phyloP scores from a whole-genome alignment of 1,140 invertebrate genomes.

The Drosophila baimaii region DNA sequence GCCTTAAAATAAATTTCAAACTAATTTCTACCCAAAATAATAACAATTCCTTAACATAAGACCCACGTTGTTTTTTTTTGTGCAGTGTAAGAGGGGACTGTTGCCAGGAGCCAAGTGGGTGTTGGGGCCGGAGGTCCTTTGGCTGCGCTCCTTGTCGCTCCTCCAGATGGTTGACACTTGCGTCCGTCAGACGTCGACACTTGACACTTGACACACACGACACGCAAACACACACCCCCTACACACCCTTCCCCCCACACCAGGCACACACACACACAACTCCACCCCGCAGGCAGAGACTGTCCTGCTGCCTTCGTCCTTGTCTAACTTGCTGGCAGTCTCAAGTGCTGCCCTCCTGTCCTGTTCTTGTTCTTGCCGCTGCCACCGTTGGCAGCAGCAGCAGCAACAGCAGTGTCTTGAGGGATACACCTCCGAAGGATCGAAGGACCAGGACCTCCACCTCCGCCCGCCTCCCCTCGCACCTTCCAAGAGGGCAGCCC shows the following conservation, averaged over 20 bases:
- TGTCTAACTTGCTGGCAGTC: conserved; percentile 35
- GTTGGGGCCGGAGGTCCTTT: not conserved
- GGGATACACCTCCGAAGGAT: conserved; percentile 25
- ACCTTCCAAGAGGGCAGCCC: not conserved
- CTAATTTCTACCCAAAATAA: no score
- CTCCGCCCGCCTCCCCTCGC: no score
- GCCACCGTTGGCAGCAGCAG: conserved; percentile 2
- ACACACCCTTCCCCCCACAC: not conserved
- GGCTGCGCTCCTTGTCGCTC: conserved; percentile 31
- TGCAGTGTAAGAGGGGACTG: not conserved
- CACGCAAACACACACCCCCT: conserved; percentile 21
- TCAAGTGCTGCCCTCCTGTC: conserved; percentile 41
- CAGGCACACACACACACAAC: not conserved
- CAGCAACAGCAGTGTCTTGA: conserved; percentile 26
- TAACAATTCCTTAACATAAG: not conserved
- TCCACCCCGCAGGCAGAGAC: not conserved
- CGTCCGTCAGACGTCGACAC: conserved; percentile 68
- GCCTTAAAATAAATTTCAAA: no score
- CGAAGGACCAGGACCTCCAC: conserved; percentile 8
- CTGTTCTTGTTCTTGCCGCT: conserved; percentile 11
- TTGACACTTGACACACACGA: conserved; percentile 72
- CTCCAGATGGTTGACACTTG: conserved; percentile 73
- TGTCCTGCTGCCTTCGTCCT: conserved; percentile 28
- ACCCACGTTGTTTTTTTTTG: not conserved
- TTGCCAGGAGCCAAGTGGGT: conserved; percentile 8